A percentile compares a stretch with the other conserved stretches of the same genome.
These are phyloP conservation scores for Hassar affinis DNA, from an alignment of 2,113 vertebrate genomes.

Conservation along the genomic window DNA sequence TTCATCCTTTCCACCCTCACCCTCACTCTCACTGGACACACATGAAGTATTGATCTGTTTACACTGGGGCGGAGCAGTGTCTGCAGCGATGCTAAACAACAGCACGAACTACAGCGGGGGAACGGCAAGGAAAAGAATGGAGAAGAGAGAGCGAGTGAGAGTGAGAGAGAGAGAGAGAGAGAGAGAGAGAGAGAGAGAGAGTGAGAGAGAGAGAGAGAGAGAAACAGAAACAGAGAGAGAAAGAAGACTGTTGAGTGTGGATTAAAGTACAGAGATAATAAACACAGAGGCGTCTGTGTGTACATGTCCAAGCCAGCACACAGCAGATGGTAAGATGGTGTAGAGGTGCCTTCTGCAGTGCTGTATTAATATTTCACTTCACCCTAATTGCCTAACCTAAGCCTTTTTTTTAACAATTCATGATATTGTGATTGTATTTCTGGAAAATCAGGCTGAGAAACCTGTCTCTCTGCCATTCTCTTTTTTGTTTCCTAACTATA, in stretches of 20 bases:
- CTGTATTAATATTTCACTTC: constrained; percentile 5
- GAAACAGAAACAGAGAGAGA: too few species aligned
- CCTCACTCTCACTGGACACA: constrained; percentile 18
- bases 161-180: too few species aligned
- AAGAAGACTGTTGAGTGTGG: constrained; percentile 22
- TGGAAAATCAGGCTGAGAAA: not conserved
- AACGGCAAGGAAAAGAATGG: not conserved
- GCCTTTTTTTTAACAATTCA: not conserved
- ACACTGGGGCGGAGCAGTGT: constrained; percentile 27
- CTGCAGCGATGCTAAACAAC: constrained; percentile 37
- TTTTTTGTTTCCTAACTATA: too few species aligned
- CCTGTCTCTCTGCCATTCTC: too few species aligned
- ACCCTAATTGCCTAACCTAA: not conserved
- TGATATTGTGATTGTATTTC: not conserved
- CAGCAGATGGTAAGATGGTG: constrained; percentile 17
- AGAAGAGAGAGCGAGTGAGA: constrained; percentile 7
- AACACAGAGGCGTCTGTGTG: constrained; percentile 36
- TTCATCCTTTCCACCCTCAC: constrained; percentile 48
- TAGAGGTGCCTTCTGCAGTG: constrained; percentile 3
- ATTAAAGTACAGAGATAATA: constrained; percentile 29
- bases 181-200: not conserved
- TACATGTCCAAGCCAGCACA: constrained; percentile 19
- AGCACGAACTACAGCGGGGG: constrained; percentile 2
- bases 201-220: not conserved
- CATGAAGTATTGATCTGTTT: constrained; percentile 49